Percentiles rank a stretch among this genome's conserved stretches.
Conservation (phyloP, 92 coral and sea anemone genomes). For the Phenganax subtilis region DNA sequence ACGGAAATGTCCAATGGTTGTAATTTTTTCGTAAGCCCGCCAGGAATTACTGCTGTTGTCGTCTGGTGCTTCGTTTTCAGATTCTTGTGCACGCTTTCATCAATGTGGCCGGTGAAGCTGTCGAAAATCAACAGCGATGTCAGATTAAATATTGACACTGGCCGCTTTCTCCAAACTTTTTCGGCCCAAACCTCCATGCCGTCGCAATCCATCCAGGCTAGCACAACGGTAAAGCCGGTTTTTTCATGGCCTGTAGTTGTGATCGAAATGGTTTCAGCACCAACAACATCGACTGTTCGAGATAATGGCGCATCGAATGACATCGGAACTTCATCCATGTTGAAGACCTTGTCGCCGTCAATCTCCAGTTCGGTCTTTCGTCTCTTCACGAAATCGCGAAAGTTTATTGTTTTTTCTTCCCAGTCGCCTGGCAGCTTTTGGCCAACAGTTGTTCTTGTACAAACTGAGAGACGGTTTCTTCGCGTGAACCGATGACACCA, state of each 20-base stretch:
- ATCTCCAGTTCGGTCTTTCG: slow-evolving; percentile 44
- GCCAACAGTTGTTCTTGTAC: slow-evolving; percentile 40
- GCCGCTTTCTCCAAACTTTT: too few species aligned
- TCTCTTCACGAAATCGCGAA: slow-evolving; percentile 50
- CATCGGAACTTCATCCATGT: slow-evolving; percentile 59
- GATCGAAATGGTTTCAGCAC: slow-evolving; percentile 37
- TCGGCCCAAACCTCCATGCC: too few species aligned
- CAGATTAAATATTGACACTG: too few species aligned
- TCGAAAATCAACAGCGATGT: too few species aligned
- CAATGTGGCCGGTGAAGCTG: too few species aligned
- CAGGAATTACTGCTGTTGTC: too few species aligned
- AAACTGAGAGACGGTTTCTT: slow-evolving; percentile 46
- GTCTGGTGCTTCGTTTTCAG: too few species aligned
- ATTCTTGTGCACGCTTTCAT: too few species aligned
- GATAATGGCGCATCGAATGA: slow-evolving; percentile 46
- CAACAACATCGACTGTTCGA: slow-evolving; percentile 38
- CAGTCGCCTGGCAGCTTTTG: slow-evolving; percentile 39
- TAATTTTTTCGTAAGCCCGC: slow-evolving; percentile 1
- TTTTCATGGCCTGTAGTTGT: slow-evolving; percentile 53
- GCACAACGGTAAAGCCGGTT: slow-evolving; percentile 9
- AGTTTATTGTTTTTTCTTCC: slow-evolving; percentile 51
- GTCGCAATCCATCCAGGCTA: slow-evolving; percentile 10
- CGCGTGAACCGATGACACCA: slow-evolving; percentile 43
- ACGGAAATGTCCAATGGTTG: slow-evolving; percentile 55
- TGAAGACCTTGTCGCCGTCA: slow-evolving; percentile 45